Base-by-base conservation (phyloP, 2,888 invertebrate species). In the Proisotoma minuta region DNA sequence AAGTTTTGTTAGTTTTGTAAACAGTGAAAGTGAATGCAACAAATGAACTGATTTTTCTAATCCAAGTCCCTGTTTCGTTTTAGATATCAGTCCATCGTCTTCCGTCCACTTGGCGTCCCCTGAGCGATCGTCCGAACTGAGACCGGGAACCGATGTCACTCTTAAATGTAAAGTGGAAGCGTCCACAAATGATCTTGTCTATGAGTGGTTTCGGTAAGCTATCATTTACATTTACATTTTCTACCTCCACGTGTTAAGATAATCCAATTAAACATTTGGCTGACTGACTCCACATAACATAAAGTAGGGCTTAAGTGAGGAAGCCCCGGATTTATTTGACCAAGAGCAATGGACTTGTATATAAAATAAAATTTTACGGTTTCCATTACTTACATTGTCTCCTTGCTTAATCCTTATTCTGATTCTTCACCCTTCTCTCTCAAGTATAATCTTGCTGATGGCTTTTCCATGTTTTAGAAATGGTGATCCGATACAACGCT, bases 131-230 rank as follows among this genome's bases (percentile, higher is more conserved):
- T 78, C 79, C n/a, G 78, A 77, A 71, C 79, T 82, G 61, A 77
- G 76, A 70, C 79, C 76, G 63, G 82, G 79, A 68, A 79, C 75
- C 75, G 83, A 80, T 75, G 79, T 87, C 66, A 81, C 82, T 57
- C 79, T 87, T 56, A 81, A 83, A 70, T 87, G 87, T 77, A 82
- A 83, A 74, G 82, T 83, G 67, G 84, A 85, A 64, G 87, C 86
- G 58, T 85, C 84, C 24, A 85, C 85, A 23, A 54, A 59, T 15
- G 84, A 85, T 69, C 82, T 86, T 67, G 79, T 80, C 73, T 82
- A 83, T 75, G 83, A 84, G 73, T 87, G 87, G 87, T 85, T 83
- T 79, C 82, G 82, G 84, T 84, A 77, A 66, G 59, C 47, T 18
- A 18, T 43, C n/a, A n/a, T n/a, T n/a, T n/a, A n/a, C n/a, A n/a